Base-by-base conservation (phyloP, 2,797 vertebrate species). In the Poliocrania exsul region DNA sequence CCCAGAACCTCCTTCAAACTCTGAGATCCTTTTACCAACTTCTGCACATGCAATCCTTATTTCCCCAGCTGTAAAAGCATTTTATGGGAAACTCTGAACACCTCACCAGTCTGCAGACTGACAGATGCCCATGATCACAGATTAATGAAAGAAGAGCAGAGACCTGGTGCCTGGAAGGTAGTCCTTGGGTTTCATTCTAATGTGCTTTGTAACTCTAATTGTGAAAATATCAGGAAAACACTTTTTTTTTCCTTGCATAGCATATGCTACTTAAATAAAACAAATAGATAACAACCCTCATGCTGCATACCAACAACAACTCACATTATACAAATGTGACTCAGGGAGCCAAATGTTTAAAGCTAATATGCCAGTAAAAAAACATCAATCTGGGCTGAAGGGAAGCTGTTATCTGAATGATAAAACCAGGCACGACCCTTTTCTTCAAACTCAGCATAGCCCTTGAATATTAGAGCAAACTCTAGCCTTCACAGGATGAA, bases 221-320 rank as follows among this genome's bases (percentile, higher is more conserved):
- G 60, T 54, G 57, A 89, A 95, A 89, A 92, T 54, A 47, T 23
- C 15, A 50, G 40, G 33, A 67, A 92, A 91, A 89, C 1, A 10
- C 23, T 37, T 67, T 85, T 62, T 66, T 56, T 66, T 56, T 82
- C 50, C 57, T 66, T 44, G n/a, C 35, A 47, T 25, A 79, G 62
- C 77, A 58, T 58, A 78, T 46, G 66, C 57, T 86, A 65, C 89
- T 75, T 61, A 70, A 79, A 88, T 61, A 83, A 93, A 90, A 93
- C 38, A 86, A 90, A 95, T 23, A 93, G 70, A 16, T 62, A 74
- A 64, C 53, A 77, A 28, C 35, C 50, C 38, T 26, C 1, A 0
- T 24, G 58, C 25, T 46, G 31, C 80, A 80, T 24, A 79, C 62
- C 40, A 72, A 61, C 37, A 72, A 57, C 18, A 56, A 44, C 1